These are phyloP conservation scores for Poicephalus gulielmi DNA, from an alignment of 2,113 vertebrate genomes.

Conservation along the genomic window DNA sequence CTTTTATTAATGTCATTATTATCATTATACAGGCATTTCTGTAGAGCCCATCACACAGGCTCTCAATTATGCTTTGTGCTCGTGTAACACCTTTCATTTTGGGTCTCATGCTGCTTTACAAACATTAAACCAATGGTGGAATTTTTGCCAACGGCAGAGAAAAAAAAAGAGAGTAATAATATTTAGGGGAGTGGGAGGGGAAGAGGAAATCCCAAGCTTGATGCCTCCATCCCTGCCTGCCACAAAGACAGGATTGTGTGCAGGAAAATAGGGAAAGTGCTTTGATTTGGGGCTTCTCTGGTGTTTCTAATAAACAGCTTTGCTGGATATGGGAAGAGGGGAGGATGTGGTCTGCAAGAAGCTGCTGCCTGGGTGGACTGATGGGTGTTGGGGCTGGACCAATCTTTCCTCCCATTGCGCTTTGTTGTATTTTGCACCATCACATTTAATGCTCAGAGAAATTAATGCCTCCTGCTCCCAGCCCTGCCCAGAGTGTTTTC, in stretches of 20 bases:
- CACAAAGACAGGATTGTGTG: not conserved
- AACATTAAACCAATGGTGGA: not conserved
- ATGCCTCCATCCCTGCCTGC: not conserved
- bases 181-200: not conserved
- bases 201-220: not conserved
- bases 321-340: not conserved
- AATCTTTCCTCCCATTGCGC: not conserved
- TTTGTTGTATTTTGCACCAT: not conserved
- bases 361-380: rapidly evolving
- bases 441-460: rapidly evolving
- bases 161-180: not conserved
- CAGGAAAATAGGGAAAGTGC: rapidly evolving
- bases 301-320: not conserved
- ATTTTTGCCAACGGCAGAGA: not conserved
- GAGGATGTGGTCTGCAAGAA: not conserved
- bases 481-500: not conserved
- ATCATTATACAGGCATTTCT: not conserved
- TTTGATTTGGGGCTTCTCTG: not conserved
- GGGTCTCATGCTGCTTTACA: not conserved
- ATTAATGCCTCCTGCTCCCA: not conserved
- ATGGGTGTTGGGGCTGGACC: not conserved
- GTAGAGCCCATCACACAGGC: not conserved
- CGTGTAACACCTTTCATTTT: not conserved
- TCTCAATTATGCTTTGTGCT: not conserved
- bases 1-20: not conserved